Conservation (phyloP, 2,888 invertebrate genomes). For the Carpatolechia fugitivella region DNA sequence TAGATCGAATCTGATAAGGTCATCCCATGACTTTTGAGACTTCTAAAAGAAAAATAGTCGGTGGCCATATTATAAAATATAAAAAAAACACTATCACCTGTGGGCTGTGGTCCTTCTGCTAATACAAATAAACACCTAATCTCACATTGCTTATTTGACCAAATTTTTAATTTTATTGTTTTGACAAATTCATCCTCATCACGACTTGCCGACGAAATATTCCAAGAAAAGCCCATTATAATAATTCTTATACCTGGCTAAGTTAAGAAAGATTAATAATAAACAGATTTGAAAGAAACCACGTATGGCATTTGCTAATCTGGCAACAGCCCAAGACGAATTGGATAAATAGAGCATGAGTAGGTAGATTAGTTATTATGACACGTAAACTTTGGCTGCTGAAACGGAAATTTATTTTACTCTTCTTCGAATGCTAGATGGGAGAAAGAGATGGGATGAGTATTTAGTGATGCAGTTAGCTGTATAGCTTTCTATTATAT, state of each 20-base stretch:
- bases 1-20: no score
- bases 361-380: conserved; percentile 69
- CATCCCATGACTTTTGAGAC: no score
- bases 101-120: no score
- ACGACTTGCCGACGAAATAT: neutral
- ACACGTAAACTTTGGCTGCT: conserved; percentile 36
- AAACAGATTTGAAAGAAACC: conserved; percentile 51
- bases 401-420: conserved; percentile 43
- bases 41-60: no score
- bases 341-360: conserved; percentile 61
- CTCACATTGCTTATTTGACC: neutral
- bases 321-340: conserved; percentile 60
- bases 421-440: conserved; percentile 23
- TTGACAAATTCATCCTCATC: conserved; percentile 20
- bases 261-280: conserved; percentile 38
- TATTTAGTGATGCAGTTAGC: neutral
- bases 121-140: no score
- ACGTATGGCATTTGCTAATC: conserved; percentile 65
- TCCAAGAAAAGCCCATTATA: neutral
- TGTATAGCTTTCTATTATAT: no score
- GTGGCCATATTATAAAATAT: no score
- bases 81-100: no score
- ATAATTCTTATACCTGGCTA: conserved; percentile 12
- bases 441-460: neutral
- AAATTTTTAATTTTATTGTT: conserved; percentile 11